Evolutionary conservation across 2,888 invertebrate species (phyloP).

Genomic region (Torymus aiolomorphi): DNA sequence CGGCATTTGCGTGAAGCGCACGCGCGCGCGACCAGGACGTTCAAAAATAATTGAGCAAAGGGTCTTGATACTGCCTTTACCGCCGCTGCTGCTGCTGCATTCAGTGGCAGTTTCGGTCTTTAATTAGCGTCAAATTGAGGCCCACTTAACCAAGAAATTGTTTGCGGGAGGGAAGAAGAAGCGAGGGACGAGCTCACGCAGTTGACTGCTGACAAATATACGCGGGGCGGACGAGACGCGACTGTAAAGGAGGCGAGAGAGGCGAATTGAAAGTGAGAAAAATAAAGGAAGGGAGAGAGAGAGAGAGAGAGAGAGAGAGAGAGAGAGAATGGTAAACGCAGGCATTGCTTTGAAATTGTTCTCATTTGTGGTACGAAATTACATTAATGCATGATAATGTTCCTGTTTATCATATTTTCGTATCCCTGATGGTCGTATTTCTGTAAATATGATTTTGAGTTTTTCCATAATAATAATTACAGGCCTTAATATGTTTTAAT

Average conservation of each 20-base stretch:
- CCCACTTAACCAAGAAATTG: conserved; percentile 42
- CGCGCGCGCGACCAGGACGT: neutral
- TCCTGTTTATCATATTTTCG: too few species aligned
- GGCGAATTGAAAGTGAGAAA: neutral
- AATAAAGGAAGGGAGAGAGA: neutral
- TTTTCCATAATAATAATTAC: too few species aligned
- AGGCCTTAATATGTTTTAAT: too few species aligned
- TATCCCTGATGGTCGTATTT: too few species aligned
- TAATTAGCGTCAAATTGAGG: conserved; percentile 50
- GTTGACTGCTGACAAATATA: conserved; percentile 48
- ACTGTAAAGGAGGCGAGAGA: conserved; percentile 21
- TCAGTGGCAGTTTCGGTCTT: conserved; percentile 30
- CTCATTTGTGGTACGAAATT: too few species aligned
- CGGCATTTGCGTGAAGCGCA: neutral
- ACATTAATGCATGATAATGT: too few species aligned
- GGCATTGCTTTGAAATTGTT: too few species aligned
- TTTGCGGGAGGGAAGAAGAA: conserved; percentile 34
- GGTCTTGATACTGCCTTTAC: too few species aligned
- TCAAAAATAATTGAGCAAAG: conserved; percentile 37
- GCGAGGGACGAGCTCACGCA: neutral
- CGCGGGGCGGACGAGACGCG: conserved; percentile 18
- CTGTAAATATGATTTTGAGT: too few species aligned
- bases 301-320: conserved; percentile 16
- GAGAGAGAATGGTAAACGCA: neutral
- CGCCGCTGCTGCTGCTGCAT: neutral